phyloP scores from a whole-genome alignment of 2,888 invertebrate species.

The Serripes groenlandicus region DNA sequence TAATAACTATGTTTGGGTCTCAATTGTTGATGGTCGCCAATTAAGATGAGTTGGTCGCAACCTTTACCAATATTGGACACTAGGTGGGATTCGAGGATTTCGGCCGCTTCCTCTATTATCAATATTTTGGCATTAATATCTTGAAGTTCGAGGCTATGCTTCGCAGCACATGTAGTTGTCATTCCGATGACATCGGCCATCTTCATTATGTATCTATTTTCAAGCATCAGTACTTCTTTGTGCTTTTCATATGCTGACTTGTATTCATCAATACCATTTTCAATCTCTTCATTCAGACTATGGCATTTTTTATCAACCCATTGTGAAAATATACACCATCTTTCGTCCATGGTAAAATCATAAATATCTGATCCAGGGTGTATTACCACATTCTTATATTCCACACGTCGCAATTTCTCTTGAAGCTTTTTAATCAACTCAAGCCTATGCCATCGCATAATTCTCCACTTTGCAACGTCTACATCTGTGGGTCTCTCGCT shows the following conservation, averaged over 20 bases:
- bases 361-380: neutral
- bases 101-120: slow-evolving; percentile 95
- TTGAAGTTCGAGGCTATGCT: slow-evolving; percentile 75
- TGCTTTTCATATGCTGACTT: slow-evolving; percentile 6
- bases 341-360: slow-evolving; percentile 67
- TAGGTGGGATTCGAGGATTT: slow-evolving; percentile 94
- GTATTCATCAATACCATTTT: slow-evolving; percentile 40
- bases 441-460: neutral
- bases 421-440: neutral
- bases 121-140: slow-evolving; percentile 85
- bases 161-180: slow-evolving; percentile 85
- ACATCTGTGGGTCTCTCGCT: neutral
- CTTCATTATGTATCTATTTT: slow-evolving; percentile 76
- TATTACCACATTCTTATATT: neutral
- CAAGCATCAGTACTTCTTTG: slow-evolving; percentile 66
- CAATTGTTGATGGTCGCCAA: slow-evolving; percentile 94
- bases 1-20: slow-evolving; percentile 91
- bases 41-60: slow-evolving; percentile 94
- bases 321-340: slow-evolving; percentile 87
- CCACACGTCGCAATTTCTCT: neutral
- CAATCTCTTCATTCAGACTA: slow-evolving; percentile 50
- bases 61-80: slow-evolving; percentile 91
- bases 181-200: slow-evolving; percentile 81
- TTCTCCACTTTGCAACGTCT: neutral
- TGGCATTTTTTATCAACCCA: slow-evolving; percentile 81